Evolutionary conservation across 2,113 vertebrate genomes (phyloP).

Genomic region (Phoenicopterus ruber): DNA sequence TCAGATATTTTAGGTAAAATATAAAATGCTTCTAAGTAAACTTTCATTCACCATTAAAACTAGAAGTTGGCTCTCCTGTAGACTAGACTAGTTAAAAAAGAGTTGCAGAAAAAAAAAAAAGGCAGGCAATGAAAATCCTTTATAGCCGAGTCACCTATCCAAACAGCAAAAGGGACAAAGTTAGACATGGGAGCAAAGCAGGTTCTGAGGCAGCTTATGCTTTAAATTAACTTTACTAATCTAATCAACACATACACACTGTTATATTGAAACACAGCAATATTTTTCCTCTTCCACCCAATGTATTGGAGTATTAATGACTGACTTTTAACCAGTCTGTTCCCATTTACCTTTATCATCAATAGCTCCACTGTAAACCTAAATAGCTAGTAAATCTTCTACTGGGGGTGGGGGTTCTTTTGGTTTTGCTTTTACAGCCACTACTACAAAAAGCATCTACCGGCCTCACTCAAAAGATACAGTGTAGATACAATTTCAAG

Average conservation of each 20-base stretch:
- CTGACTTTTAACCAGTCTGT: not conserved
- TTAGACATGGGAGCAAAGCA: not conserved
- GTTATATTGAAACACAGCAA: not conserved
- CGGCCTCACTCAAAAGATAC: no score
- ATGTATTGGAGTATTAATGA: not conserved
- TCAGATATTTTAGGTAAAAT: not conserved
- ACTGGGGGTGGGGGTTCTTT: not conserved
- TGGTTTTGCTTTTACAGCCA: not conserved
- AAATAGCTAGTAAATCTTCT: not conserved
- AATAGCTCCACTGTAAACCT: not conserved
- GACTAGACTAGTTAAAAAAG: not conserved
- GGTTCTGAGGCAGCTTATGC: not conserved
- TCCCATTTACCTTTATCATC: not conserved
- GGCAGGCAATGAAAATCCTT: not conserved
- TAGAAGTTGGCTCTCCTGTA: not conserved
- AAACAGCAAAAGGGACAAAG: not conserved
- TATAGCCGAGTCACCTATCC: not conserved
- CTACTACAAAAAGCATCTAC: not conserved
- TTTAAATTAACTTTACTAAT: not conserved
- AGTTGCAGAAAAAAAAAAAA: not conserved
- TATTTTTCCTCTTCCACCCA: not conserved
- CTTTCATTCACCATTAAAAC: not conserved
- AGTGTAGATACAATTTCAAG: not conserved
- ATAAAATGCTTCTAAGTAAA: not conserved
- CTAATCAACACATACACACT: not conserved